Percentiles rank a stretch among this genome's conserved stretches.
These are phyloP conservation scores for Vulpes vulpes DNA, from an alignment of 2,113 vertebrate species.

Conservation along the genomic window DNA sequence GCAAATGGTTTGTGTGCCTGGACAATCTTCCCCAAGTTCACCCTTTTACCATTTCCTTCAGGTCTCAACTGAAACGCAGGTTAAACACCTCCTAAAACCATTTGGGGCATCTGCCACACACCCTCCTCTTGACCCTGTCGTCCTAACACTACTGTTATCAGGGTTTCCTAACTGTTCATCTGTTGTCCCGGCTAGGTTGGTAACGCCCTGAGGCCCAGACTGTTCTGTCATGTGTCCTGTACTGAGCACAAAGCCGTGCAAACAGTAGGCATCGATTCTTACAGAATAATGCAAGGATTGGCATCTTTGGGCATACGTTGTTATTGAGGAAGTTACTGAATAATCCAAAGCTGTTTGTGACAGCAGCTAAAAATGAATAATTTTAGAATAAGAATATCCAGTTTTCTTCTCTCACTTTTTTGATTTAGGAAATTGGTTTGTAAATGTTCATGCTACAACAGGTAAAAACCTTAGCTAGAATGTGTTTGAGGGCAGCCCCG, in stretches of 20 bases:
- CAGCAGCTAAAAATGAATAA: background rate
- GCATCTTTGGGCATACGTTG: background rate
- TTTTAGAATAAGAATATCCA: background rate
- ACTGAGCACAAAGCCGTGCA: background rate
- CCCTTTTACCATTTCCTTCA: constrained; percentile 5
- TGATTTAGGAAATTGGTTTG: background rate
- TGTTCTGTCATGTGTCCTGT: background rate
- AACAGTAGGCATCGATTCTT: constrained; percentile 16
- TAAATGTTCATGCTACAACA: background rate
- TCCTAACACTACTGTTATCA: background rate
- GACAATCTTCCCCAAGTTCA: background rate
- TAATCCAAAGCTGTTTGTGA: constrained; percentile 9
- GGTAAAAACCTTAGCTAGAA: constrained; percentile 33
- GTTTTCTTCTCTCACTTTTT: background rate
- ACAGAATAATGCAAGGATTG: background rate
- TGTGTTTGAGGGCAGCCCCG: background rate
- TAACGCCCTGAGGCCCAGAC: background rate
- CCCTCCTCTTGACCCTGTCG: background rate
- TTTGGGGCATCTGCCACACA: background rate
- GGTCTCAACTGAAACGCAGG: background rate
- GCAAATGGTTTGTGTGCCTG: background rate
- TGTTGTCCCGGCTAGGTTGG: background rate
- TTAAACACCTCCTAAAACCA: background rate
- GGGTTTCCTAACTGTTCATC: background rate
- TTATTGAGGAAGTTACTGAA: background rate